A percentile compares a stretch with the other conserved stretches of the same genome.
Evolutionary conservation across 1,140 invertebrate genomes (phyloP).

Genomic region (Phortica variegata): DNA sequence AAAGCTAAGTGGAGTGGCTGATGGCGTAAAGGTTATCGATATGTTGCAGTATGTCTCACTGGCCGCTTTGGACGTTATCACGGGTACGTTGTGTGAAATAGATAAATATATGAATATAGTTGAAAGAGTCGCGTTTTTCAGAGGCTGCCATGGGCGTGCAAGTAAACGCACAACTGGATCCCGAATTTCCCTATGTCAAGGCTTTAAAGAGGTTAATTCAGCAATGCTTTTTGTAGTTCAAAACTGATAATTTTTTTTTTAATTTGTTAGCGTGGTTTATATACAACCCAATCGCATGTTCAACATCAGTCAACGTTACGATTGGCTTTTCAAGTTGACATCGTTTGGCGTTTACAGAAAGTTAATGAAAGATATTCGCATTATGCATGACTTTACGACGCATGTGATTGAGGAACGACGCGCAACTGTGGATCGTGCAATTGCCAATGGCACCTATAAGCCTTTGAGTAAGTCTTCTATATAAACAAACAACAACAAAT

Average conservation of each 20-base stretch:
- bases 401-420: constrained; percentile 44
- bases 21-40: constrained; percentile 29
- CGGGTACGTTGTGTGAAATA: constrained; percentile 19
- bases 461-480: constrained; percentile 27
- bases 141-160: constrained; percentile 72
- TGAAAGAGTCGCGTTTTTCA: constrained; percentile 7
- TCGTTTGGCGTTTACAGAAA: constrained; percentile 22
- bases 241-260: not conserved
- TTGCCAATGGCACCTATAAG: constrained; percentile 32
- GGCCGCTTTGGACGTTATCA: constrained; percentile 36
- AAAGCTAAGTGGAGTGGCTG: constrained; percentile 33
- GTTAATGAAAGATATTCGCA: constrained; percentile 31
- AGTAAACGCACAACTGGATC: constrained; percentile 64
- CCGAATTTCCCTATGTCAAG: constrained; percentile 63
- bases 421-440: constrained; percentile 23
- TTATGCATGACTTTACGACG: constrained; percentile 45
- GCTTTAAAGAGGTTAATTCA: constrained; percentile 59
- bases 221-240: not conserved
- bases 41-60: constrained; percentile 27
- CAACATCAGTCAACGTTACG: constrained; percentile 33
- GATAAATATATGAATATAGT: not conserved
- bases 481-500: constrained; percentile 2
- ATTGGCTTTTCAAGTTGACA: constrained; percentile 33
- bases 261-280: constrained; percentile 26
- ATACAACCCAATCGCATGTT: constrained; percentile 40